A percentile compares a stretch with the other conserved stretches of the same genome.
Evolutionary conservation across 2,888 invertebrate genomes (phyloP).

Genomic region (Synanthedon formicaeformis): DNA sequence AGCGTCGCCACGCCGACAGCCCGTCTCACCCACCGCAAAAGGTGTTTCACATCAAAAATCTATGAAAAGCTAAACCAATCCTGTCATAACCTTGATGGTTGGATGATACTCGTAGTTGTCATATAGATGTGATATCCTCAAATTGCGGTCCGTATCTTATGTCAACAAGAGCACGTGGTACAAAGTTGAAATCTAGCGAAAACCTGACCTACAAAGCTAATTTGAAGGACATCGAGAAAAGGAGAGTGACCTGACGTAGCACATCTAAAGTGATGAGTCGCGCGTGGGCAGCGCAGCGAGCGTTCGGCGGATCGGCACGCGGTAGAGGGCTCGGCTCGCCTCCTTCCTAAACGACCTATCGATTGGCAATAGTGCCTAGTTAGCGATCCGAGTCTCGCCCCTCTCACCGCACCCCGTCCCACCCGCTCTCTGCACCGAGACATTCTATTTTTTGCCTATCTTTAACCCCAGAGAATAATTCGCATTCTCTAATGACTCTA

Average conservation of each 20-base stretch:
- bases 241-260: slow-evolving; percentile 71
- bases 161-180: slow-evolving; percentile 63
- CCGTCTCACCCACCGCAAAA: too few species aligned
- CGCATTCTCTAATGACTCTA: too few species aligned
- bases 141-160: slow-evolving; percentile 9
- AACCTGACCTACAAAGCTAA: slow-evolving; percentile 71
- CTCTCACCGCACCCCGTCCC: slow-evolving; percentile 16
- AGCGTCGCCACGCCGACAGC: too few species aligned
- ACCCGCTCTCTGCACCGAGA: slow-evolving; percentile 13
- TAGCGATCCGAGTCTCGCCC: slow-evolving; percentile 44
- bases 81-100: too few species aligned
- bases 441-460: not conserved
- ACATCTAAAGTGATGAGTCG: slow-evolving; percentile 69
- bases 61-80: too few species aligned
- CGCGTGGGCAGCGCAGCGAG: slow-evolving; percentile 24
- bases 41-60: too few species aligned
- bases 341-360: slow-evolving; percentile 65
- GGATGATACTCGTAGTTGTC: too few species aligned
- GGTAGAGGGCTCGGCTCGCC: slow-evolving; percentile 28
- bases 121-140: too few species aligned
- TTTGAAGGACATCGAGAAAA: slow-evolving; percentile 71
- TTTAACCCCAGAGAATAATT: not conserved
- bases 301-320: slow-evolving; percentile 15
- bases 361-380: slow-evolving; percentile 70
- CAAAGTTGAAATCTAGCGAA: slow-evolving; percentile 39